Conservation (phyloP, 2,797 vertebrate genomes). For the Sparus aurata region DNA sequence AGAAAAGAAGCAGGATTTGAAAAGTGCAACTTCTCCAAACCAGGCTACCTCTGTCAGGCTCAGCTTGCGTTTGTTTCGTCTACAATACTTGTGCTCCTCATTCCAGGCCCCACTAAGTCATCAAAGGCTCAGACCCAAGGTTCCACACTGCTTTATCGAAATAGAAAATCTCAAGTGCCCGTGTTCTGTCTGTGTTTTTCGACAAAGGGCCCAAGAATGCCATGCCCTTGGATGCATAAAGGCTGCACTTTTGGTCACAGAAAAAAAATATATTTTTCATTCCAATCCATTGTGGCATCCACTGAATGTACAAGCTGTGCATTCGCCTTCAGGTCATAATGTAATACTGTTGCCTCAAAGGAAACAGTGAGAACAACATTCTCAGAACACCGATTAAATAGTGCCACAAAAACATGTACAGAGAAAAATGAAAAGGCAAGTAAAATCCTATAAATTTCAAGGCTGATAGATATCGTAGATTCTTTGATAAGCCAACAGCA, state of each 20-base stretch:
- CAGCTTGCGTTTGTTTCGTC: slow-evolving; percentile 54
- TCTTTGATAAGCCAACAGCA: slow-evolving; percentile 63
- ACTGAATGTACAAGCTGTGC: slow-evolving; percentile 80
- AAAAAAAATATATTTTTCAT: slow-evolving; percentile 79
- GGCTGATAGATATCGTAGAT: slow-evolving; percentile 65
- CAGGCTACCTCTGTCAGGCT: slow-evolving; percentile 53
- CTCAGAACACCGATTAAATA: slow-evolving; percentile 64
- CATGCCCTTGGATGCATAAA: slow-evolving; percentile 84
- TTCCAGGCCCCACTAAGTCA: slow-evolving; percentile 50
- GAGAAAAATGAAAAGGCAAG: slow-evolving; percentile 74
- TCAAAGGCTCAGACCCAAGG: slow-evolving; percentile 72
- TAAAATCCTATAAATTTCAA: slow-evolving; percentile 79
- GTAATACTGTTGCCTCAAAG: slow-evolving; percentile 71
- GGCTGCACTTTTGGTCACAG: slow-evolving; percentile 79
- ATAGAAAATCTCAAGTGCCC: slow-evolving; percentile 65
- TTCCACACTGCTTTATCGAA: slow-evolving; percentile 59
- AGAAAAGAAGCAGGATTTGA: slow-evolving; percentile 31
- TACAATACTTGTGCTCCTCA: slow-evolving; percentile 32
- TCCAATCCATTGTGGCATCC: slow-evolving; percentile 73
- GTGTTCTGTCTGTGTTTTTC: slow-evolving; percentile 51
- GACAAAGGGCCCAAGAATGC: slow-evolving; percentile 72
- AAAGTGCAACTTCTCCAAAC: slow-evolving; percentile 57
- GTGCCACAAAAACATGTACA: slow-evolving; percentile 69
- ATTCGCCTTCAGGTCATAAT: slow-evolving; percentile 78
- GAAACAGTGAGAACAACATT: slow-evolving; percentile 69